A percentile compares a stretch with the other conserved stretches of the same genome.
phyloP scores from a whole-genome alignment of 2,888 invertebrate genomes.

The Plutella xylostella region DNA sequence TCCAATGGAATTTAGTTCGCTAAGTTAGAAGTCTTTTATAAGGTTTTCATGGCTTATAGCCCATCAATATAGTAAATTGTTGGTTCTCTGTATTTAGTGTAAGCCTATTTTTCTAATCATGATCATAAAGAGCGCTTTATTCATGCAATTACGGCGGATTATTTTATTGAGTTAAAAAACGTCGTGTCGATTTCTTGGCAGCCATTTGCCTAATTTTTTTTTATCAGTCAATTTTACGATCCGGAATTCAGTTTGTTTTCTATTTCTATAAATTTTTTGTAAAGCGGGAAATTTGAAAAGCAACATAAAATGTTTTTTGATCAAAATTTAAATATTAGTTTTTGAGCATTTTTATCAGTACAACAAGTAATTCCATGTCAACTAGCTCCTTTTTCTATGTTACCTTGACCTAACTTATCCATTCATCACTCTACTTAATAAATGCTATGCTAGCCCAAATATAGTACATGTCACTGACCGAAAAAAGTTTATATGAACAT shows the following conservation, averaged over 20 bases:
- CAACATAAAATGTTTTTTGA: neutral
- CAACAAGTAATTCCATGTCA: neutral
- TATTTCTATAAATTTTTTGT: neutral
- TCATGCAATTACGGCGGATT: slow-evolving; percentile 72
- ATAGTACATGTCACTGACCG: too few species aligned
- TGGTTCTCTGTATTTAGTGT: slow-evolving; percentile 42
- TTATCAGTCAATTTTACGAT: slow-evolving; percentile 2
- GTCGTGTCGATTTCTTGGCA: slow-evolving; percentile 62
- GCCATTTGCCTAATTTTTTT: slow-evolving; percentile 72
- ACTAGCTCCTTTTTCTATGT: too few species aligned
- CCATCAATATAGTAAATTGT: slow-evolving; percentile 47
- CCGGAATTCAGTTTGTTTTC: neutral
- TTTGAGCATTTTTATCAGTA: neutral
- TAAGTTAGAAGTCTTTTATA: slow-evolving; percentile 36
- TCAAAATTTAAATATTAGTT: neutral
- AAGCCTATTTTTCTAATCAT: slow-evolving; percentile 70
- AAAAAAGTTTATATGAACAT: too few species aligned
- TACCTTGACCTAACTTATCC: too few species aligned
- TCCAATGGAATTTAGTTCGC: slow-evolving; percentile 34
- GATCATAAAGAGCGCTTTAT: slow-evolving; percentile 70
- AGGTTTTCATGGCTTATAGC: slow-evolving; percentile 34
- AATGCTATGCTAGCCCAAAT: too few species aligned
- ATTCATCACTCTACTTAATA: too few species aligned
- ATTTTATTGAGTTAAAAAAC: slow-evolving; percentile 49
- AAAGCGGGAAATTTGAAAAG: neutral